phyloP scores from a whole-genome alignment of 2,113 vertebrate genomes.

The Ailurus styani region DNA sequence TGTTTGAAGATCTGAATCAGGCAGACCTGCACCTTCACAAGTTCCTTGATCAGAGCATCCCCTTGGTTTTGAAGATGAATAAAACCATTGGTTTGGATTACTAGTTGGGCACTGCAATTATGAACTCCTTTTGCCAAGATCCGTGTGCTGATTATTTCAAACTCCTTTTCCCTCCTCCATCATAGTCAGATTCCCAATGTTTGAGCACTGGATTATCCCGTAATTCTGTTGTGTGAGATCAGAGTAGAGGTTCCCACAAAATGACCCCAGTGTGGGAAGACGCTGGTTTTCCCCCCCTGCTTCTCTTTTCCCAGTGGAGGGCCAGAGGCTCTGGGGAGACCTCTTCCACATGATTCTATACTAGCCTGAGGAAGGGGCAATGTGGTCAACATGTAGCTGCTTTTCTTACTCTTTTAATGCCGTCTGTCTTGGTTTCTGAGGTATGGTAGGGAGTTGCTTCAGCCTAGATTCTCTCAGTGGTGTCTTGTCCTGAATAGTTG shows the following conservation, averaged over 20 bases:
- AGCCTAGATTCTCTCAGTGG: neutral
- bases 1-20: neutral
- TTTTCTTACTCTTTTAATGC: neutral
- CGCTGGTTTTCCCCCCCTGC: neutral
- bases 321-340: neutral
- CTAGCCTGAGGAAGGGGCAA: neutral
- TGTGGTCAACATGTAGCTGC: neutral
- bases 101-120: neutral
- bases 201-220: neutral
- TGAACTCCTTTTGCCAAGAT: neutral
- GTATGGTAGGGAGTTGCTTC: neutral
- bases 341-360: neutral
- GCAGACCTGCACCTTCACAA: neutral
- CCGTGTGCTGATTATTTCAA: neutral
- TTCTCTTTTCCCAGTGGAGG: neutral
- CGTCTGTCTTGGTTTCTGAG: neutral
- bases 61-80: neutral
- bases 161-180: neutral
- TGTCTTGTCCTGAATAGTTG: neutral
- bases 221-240: neutral
- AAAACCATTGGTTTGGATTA: neutral
- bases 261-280: neutral
- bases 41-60: neutral
- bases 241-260: neutral
- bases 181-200: neutral